Evolutionary conservation across 2,888 invertebrate species (phyloP).

Genomic region (Tenthredo livida): DNA sequence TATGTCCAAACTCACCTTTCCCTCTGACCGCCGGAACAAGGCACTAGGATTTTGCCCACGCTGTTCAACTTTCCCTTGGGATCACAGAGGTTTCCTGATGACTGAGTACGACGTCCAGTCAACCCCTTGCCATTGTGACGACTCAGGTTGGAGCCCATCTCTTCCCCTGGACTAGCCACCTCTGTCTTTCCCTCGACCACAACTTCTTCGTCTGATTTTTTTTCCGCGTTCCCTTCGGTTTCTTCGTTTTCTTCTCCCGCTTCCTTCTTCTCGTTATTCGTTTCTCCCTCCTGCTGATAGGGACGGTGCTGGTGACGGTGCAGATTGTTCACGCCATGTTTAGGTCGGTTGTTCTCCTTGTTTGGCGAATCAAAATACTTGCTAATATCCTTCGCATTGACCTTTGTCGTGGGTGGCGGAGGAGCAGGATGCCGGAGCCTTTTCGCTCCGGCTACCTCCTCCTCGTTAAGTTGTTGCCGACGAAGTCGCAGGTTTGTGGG

Average conservation of each 20-base stretch:
- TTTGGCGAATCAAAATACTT: slow-evolving; percentile 71
- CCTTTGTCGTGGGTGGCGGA: slow-evolving; percentile 65
- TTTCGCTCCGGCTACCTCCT: slow-evolving; percentile 61
- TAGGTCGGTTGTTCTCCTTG: slow-evolving; percentile 70
- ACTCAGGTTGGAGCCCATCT: slow-evolving; percentile 90
- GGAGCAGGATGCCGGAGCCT: slow-evolving; percentile 63
- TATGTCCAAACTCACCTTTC: slow-evolving; percentile 66
- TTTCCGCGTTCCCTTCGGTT: neutral
- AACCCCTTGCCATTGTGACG: slow-evolving; percentile 87
- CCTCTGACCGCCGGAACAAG: slow-evolving; percentile 72
- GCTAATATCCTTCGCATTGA: slow-evolving; percentile 70
- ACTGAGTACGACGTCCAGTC: slow-evolving; percentile 86
- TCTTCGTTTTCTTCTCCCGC: neutral
- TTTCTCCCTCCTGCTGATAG: neutral
- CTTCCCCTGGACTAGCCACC: slow-evolving; percentile 63
- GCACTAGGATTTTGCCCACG: slow-evolving; percentile 74
- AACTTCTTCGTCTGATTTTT: neutral
- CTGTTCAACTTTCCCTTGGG: slow-evolving; percentile 76
- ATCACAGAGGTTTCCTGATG: slow-evolving; percentile 88
- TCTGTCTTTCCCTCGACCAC: slow-evolving; percentile 45
- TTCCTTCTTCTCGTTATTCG: neutral
- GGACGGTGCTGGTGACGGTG: neutral
- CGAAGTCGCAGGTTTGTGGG: slow-evolving; percentile 60
- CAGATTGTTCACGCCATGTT: slow-evolving; percentile 66
- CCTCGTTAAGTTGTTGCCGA: slow-evolving; percentile 64